These are phyloP conservation scores for Drosophila affinis DNA, from an alignment of 2,888 invertebrate species.

Conservation along the genomic window DNA sequence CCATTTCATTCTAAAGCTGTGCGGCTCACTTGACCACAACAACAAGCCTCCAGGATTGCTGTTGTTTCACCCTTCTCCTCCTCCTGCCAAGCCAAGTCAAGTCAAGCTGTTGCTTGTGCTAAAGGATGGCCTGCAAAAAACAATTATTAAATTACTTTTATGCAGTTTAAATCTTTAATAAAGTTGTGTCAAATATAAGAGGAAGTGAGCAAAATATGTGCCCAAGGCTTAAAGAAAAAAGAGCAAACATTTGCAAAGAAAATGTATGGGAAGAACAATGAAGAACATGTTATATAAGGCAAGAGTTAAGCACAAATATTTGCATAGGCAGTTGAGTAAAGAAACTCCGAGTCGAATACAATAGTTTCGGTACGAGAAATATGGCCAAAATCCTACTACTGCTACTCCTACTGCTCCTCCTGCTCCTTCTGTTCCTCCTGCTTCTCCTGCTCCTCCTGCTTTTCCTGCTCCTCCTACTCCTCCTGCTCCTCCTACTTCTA, in stretches of 20 bases:
- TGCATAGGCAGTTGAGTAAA: not conserved
- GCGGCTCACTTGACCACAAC: conserved; percentile 38
- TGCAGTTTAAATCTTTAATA: not conserved
- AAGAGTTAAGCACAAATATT: not conserved
- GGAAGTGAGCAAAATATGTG: not conserved
- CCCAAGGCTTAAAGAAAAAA: not conserved
- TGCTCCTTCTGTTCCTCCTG: too few species aligned
- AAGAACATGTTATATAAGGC: not conserved
- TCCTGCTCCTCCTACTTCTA: too few species aligned
- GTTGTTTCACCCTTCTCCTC: not conserved
- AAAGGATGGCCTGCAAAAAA: conserved; percentile 15
- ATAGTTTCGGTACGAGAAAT: not conserved
- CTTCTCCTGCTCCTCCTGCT: too few species aligned
- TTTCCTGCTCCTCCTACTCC: too few species aligned
- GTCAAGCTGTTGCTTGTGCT: not conserved
- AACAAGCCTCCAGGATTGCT: conserved; percentile 16
- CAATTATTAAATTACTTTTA: not conserved
- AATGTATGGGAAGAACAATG: not conserved
- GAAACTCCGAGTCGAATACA: not conserved
- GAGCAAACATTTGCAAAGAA: not conserved
- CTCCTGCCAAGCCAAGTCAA: not conserved
- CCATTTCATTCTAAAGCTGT: conserved; percentile 84
- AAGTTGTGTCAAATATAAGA: not conserved
- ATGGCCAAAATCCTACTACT: too few species aligned
- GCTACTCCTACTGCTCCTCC: too few species aligned